phyloP scores from a whole-genome alignment of 2,888 invertebrate species.

The Emesis furor region DNA sequence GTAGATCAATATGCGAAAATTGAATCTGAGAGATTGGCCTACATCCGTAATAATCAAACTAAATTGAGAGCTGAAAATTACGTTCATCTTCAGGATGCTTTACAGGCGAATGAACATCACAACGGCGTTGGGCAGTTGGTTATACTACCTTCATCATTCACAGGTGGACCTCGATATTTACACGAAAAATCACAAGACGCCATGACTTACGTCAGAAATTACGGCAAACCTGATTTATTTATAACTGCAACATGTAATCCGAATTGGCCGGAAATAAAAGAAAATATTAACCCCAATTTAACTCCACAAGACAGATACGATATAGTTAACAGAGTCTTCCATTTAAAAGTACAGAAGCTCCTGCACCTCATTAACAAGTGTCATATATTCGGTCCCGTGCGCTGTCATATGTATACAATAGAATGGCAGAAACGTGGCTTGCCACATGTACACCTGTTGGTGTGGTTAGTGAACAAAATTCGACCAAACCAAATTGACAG shows the following conservation, averaged over 20 bases:
- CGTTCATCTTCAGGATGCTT: conserved; percentile 61
- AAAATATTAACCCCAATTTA: conserved; percentile 61
- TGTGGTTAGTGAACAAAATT: conserved; percentile 71
- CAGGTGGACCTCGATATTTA: conserved; percentile 62
- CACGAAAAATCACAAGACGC: conserved; percentile 64
- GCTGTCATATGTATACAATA: conserved; percentile 62
- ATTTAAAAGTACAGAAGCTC: conserved; percentile 64
- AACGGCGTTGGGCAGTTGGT: conserved; percentile 55
- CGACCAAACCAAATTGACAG: conserved; percentile 69
- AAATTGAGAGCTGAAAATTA: conserved; percentile 64
- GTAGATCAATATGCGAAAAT: conserved; percentile 69
- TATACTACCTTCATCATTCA: conserved; percentile 63
- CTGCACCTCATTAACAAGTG: conserved; percentile 60
- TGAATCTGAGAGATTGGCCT: conserved; percentile 66
- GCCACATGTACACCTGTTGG: conserved; percentile 65
- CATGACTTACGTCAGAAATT: conserved; percentile 58
- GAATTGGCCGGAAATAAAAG: conserved; percentile 58
- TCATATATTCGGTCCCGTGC: conserved; percentile 58
- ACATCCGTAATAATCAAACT: conserved; percentile 62
- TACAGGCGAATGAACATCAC: conserved; percentile 55
- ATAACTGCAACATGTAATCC: conserved; percentile 47
- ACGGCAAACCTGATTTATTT: conserved; percentile 46
- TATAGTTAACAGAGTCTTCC: conserved; percentile 65
- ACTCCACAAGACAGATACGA: conserved; percentile 63
- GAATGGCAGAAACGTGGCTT: conserved; percentile 72